Conservation (phyloP, 2,888 invertebrate genomes). For the Melanotus villosus region DNA sequence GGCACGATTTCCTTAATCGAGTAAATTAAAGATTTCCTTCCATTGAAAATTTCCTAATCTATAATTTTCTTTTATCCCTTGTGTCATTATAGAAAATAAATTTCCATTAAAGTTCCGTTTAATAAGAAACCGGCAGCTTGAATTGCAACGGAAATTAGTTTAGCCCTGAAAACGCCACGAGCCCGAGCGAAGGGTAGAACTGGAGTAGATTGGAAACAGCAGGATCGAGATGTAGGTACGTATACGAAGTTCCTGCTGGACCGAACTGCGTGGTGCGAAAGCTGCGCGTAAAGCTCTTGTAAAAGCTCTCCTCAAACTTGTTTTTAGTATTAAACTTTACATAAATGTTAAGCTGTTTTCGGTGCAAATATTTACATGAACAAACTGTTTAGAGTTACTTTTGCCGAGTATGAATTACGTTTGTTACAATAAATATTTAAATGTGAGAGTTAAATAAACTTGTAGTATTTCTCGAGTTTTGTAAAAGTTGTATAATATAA, state of each 20-base stretch:
- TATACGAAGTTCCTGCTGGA: conserved; percentile 13
- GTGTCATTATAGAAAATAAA: conserved; percentile 9
- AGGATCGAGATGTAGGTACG: conserved; percentile 17
- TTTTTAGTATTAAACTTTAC: too few species aligned
- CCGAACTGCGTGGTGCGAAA: conserved; percentile 21
- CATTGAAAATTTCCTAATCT: not conserved
- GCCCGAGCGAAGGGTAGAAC: conserved; percentile 13
- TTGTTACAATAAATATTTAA: too few species aligned
- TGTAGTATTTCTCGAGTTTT: too few species aligned
- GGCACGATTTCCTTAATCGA: too few species aligned
- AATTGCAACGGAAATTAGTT: conserved; percentile 9
- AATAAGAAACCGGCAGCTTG: not conserved
- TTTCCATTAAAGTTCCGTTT: conserved; percentile 1
- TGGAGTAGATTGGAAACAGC: conserved; percentile 15
- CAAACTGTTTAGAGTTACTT: too few species aligned
- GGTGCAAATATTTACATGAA: too few species aligned
- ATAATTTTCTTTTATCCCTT: not conserved
- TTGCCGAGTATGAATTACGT: too few species aligned
- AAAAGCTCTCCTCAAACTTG: too few species aligned
- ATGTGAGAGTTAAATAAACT: too few species aligned
- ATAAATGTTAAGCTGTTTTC: too few species aligned
- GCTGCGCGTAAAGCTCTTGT: conserved; percentile 20
- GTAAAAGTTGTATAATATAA: too few species aligned
- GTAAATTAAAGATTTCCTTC: too few species aligned
- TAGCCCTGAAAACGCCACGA: not conserved